phyloP scores from a whole-genome alignment of 2,888 invertebrate genomes.

The Xestia xanthographa region DNA sequence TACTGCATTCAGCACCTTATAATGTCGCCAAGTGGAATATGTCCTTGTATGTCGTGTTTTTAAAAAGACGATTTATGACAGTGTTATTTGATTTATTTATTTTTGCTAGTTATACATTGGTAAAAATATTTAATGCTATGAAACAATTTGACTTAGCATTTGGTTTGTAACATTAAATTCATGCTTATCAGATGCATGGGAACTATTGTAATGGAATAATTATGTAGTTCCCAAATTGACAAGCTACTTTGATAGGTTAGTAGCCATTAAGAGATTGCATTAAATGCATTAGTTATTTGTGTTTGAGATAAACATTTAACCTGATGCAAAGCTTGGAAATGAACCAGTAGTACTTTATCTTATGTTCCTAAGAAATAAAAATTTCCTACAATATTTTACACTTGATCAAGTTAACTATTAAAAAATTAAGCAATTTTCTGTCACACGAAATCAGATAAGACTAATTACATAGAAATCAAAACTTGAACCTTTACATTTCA shows the following conservation, averaged over 20 bases:
- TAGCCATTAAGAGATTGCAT: slow-evolving; percentile 69
- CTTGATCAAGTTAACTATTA: slow-evolving; percentile 83
- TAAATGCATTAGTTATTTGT: slow-evolving; percentile 74
- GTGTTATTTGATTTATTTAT: slow-evolving; percentile 90
- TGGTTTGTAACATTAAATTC: slow-evolving; percentile 85
- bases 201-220: slow-evolving; percentile 72
- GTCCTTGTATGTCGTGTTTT: background rate
- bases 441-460: slow-evolving; percentile 73
- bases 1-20: background rate
- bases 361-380: slow-evolving; percentile 88
- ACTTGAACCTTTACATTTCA: slow-evolving; percentile 74
- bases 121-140: slow-evolving; percentile 90
- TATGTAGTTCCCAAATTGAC: slow-evolving; percentile 70
- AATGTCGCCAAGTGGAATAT: background rate
- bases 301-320: slow-evolving; percentile 73
- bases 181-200: slow-evolving; percentile 79
- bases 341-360: slow-evolving; percentile 88
- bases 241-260: slow-evolving; percentile 71
- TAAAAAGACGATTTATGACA: slow-evolving; percentile 72
- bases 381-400: slow-evolving; percentile 88
- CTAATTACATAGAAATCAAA: slow-evolving; percentile 75
- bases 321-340: slow-evolving; percentile 83
- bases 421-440: slow-evolving; percentile 78
- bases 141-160: slow-evolving; percentile 89
- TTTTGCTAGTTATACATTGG: slow-evolving; percentile 90